phyloP scores from a whole-genome alignment of 2,888 invertebrate species.

The Cephus sareptanus region DNA sequence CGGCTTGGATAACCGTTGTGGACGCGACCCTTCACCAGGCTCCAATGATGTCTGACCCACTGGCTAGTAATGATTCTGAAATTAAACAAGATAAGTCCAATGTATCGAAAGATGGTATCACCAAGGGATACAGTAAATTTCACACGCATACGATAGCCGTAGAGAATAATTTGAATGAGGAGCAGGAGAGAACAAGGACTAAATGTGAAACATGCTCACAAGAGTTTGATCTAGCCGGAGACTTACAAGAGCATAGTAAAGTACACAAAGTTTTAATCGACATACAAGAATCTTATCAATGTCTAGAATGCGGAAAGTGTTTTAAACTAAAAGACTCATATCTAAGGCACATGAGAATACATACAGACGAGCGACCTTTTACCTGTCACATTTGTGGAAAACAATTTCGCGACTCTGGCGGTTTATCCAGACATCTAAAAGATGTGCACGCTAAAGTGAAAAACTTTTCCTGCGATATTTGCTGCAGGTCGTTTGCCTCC shows the following conservation, averaged over 20 bases:
- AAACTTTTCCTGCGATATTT: slow-evolving; percentile 59
- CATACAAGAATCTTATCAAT: slow-evolving; percentile 57
- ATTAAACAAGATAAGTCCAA: slow-evolving; percentile 17
- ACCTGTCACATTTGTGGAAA: slow-evolving; percentile 65
- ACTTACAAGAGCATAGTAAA: slow-evolving; percentile 16
- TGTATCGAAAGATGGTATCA: not conserved
- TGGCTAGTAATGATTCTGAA: slow-evolving; percentile 24
- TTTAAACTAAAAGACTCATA: slow-evolving; percentile 68
- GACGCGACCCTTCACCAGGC: slow-evolving; percentile 13
- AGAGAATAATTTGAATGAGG: slow-evolving; percentile 16
- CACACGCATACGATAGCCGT: not conserved
- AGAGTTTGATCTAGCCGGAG: slow-evolving; percentile 1
- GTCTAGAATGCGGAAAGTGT: slow-evolving; percentile 67
- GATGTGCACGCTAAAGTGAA: slow-evolving; percentile 61
- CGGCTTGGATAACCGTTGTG: slow-evolving; percentile 36
- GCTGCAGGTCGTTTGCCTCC: slow-evolving; percentile 57
- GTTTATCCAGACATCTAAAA: slow-evolving; percentile 58
- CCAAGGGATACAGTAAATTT: not conserved
- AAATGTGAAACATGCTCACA: slow-evolving; percentile 23
- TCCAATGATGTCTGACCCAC: slow-evolving; percentile 23
- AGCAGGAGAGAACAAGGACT: slow-evolving; percentile 10
- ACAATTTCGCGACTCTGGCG: slow-evolving; percentile 61
- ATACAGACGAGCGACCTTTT: slow-evolving; percentile 60
- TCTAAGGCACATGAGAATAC: slow-evolving; percentile 67
- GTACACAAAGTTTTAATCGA: slow-evolving; percentile 12